These are phyloP conservation scores for Hestina assimilis DNA, from an alignment of 1,140 invertebrate genomes.

Conservation along the genomic window DNA sequence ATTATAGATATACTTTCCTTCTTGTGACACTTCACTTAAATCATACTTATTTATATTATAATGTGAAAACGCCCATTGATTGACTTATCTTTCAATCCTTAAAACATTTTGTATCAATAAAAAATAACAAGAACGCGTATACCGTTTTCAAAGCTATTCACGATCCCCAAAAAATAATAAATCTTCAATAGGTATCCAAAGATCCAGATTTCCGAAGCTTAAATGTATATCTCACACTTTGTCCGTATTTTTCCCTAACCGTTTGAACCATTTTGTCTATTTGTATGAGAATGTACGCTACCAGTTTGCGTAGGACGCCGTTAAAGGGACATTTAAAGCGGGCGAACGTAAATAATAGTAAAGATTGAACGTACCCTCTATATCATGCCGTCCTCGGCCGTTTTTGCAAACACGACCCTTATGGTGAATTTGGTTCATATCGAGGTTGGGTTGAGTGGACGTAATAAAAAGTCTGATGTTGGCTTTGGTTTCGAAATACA, in stretches of 20 bases:
- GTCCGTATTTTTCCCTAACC: conserved; percentile 17
- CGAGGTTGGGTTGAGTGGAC: conserved; percentile 12
- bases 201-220: conserved; percentile 12
- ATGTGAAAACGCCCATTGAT: too few relatives aligned
- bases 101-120: neutral
- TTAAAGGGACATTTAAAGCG: conserved; percentile 34
- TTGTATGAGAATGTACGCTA: conserved; percentile 25
- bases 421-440: conserved; percentile 13
- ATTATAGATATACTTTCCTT: too few relatives aligned
- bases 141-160: neutral
- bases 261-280: conserved; percentile 25
- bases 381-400: conserved; percentile 16
- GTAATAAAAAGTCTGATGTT: conserved; percentile 8
- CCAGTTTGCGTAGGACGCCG: conserved; percentile 35
- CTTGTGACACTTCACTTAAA: too few relatives aligned
- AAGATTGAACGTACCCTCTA: conserved; percentile 24
- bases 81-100: neutral
- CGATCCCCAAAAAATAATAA: conserved; percentile 4
- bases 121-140: neutral
- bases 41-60: too few relatives aligned
- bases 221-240: conserved; percentile 17
- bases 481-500: neutral
- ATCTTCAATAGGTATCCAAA: neutral
- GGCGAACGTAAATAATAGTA: conserved; percentile 35
- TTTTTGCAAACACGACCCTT: conserved; percentile 24